Base-by-base conservation (phyloP, 2,113 vertebrate genomes). In the Ceyx melanurus region DNA sequence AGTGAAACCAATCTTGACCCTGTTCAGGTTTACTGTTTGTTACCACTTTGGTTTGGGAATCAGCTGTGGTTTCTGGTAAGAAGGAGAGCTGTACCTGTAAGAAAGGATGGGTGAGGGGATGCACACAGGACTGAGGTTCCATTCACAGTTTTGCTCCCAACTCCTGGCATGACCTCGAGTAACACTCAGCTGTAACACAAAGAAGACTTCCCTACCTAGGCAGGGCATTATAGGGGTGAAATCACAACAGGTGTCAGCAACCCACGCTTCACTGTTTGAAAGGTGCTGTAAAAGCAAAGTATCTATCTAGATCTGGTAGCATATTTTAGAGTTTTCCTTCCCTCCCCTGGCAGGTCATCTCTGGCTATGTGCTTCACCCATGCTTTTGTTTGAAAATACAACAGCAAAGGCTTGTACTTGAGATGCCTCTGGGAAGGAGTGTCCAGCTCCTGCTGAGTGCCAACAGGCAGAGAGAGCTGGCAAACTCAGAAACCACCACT, bases 401-500 rank as follows among this genome's bases (percentile, higher is more conserved):
- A 35, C 82, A 90, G 71, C 76, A 42, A 50, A 67, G 40, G 10
- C 15, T 25, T 22, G 22, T 16, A 5, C 6, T n/a, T 25, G 58
- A 31, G 65, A 33, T 43, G 37, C 28, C 73, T 35, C n/a, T 2
- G 2, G 61, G n/a, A 75, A 28, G 0, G 0, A 64, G 67, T 7
- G 6, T 46, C 56, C 2, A 0, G 60, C 53, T 51, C 74, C 78
- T 60, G 70, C 45, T 10, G 50, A 51, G 82, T 51, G 65, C 60
- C 74, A 42, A 57, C 3, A 10, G 56, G 43, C 42, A 56, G 46
- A 4, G 1, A 68, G 64, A 66, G 66, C 67, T 62, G 50, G n/a
- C 42, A n/a, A 37, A 42, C 64, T 65, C 0, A 0, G 74, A 45
- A 89, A 42, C 40, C 72, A 18, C 40, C 48, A 72, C 26, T 53